Conservation (phyloP, 2,113 vertebrate genomes). For the Chroicocephalus ridibundus region DNA sequence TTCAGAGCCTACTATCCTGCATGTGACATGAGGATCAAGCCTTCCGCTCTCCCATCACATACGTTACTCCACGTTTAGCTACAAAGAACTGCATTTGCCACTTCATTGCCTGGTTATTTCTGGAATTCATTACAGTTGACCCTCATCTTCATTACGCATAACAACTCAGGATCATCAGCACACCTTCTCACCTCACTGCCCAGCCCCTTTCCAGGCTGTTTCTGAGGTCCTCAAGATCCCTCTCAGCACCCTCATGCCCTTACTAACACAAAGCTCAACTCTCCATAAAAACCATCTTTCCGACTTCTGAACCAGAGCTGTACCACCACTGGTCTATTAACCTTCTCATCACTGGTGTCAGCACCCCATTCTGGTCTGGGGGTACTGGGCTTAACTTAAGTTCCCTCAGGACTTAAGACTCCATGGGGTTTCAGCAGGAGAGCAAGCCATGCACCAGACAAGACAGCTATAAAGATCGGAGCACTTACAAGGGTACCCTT, state of each 20-base stretch:
- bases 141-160: background rate
- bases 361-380: background rate
- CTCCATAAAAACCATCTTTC: background rate
- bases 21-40: background rate
- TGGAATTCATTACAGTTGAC: background rate
- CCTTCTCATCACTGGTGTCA: background rate
- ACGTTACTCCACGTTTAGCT: background rate
- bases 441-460: background rate
- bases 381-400: background rate
- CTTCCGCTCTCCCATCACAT: background rate
- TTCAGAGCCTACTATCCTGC: background rate
- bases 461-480: background rate
- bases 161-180: background rate
- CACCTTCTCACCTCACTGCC: background rate
- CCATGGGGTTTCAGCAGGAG: background rate
- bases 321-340: fast-evolving
- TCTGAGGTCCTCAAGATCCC: background rate
- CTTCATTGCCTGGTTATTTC: background rate
- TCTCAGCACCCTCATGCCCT: background rate
- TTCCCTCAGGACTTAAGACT: background rate
- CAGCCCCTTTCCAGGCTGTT: background rate
- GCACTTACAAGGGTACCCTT: constrained; percentile 96
- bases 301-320: background rate
- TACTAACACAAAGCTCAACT: background rate
- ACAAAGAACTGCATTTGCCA: background rate